Percentiles rank a stretch among this genome's conserved stretches.
Conservation (phyloP, 2,797 vertebrate genomes). For the Sphenopsis melanotis region DNA sequence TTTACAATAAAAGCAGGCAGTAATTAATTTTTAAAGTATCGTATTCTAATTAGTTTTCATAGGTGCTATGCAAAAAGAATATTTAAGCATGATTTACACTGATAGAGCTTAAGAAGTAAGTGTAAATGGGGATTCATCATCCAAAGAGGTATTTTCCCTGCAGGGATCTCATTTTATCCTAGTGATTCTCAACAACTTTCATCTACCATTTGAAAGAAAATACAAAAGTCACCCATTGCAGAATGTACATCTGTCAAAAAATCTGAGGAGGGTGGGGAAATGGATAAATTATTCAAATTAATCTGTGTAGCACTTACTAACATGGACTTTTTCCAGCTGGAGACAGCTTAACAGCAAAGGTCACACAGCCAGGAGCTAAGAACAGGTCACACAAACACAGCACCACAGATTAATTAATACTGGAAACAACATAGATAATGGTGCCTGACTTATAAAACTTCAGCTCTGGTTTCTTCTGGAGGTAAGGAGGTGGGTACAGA, state of each 20-base stretch:
- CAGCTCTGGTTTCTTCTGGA: not conserved
- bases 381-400: not conserved
- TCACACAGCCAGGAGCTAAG: not conserved
- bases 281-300: not conserved
- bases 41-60: not conserved
- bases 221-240: not conserved
- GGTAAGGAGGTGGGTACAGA: not conserved
- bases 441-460: not conserved
- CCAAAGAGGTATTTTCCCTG: not conserved
- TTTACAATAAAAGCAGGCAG: not conserved
- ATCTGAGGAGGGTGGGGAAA: not conserved
- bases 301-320: not conserved
- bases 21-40: not conserved
- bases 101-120: not conserved
- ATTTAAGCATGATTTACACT: not conserved
- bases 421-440: not conserved
- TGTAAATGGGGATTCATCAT: not conserved
- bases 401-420: not conserved
- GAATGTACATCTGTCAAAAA: slow-evolving; percentile 6
- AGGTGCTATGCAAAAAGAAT: not conserved
- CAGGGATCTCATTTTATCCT: not conserved
- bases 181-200: not conserved
- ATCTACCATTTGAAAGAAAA: not conserved
- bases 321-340: not conserved
- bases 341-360: not conserved